Evolutionary conservation across 2,113 vertebrate genomes (phyloP).

Genomic region (Panthera uncia): DNA sequence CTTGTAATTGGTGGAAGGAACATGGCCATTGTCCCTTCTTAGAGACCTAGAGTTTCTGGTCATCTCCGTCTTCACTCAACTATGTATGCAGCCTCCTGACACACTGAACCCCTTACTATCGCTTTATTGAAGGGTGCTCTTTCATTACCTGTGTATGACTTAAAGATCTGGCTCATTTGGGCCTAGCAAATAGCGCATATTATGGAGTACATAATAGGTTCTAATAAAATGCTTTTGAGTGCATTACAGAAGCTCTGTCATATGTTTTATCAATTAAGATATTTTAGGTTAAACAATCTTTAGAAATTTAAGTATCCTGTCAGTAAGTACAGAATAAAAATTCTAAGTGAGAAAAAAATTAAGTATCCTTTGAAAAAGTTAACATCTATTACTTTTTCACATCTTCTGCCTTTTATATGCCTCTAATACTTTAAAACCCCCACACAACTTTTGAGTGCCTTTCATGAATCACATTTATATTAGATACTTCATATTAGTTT

Average conservation of each 20-base stretch:
- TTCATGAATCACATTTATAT: neutral
- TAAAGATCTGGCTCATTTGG: neutral
- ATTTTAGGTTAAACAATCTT: neutral
- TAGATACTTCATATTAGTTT: neutral
- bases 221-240: neutral
- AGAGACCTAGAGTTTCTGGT: neutral
- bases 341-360: neutral
- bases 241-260: neutral
- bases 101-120: neutral
- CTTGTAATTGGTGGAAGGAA: neutral
- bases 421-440: neutral
- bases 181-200: neutral
- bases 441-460: neutral
- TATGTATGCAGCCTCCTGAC: neutral
- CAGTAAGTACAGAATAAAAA: neutral
- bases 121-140: neutral
- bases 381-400: neutral
- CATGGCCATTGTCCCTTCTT: neutral
- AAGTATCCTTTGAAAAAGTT: neutral
- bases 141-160: constrained; percentile 15
- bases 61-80: neutral
- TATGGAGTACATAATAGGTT: neutral
- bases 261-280: neutral
- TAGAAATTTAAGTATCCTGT: neutral
- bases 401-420: neutral